Evolutionary conservation across 2,797 vertebrate genomes (phyloP), one percentile per base, ranked within the genome.

Genomic region (Anolis apletophallus): DNA sequence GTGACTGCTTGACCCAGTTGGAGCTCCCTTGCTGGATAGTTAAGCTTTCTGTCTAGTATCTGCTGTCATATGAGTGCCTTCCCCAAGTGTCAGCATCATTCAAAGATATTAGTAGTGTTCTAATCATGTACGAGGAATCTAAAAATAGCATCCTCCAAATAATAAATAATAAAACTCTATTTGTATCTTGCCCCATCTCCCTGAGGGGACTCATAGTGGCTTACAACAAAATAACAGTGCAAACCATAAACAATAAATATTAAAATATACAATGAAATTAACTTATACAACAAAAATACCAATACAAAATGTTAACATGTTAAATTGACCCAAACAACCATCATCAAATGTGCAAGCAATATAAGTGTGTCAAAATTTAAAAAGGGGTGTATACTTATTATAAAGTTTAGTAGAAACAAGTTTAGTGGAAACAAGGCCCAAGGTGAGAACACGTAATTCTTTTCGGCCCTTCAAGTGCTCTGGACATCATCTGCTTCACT

Each of bases 31-130:
- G 71, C 59, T 10, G 55, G 23, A 64, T 14, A 29, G 36, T 71
- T 55, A 82, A 50, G 54, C 57, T 82, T 83, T 71, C 29, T 82
- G 68, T 23, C 26, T 64, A 64, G 61, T 64, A 29, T 64, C 34
- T 83, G 36, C 46, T 59, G 64, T 69, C 50, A 76, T 76, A 57
- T 34, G 29, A 83, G 19, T 83, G 52, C 10, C n/a, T 72, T 87
- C 32, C 72, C n/a, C 3, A 7, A 81, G 5, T 75, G 79, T 81
- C 40, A 74, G 5, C 52, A 14, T 71, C n/a, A 34, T 69, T 9
- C 32, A 52, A 67, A 85, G 34, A 79, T 57, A 36, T 13, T 57
- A 79, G 16, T 26, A 79, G 29, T 79, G 46, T 23, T 54, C 23
- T 61, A 26, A 11, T 52, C 3, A 80, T 83, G n/a, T 14, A 8